Evolutionary conservation across 2,888 invertebrate genomes (phyloP).

Genomic region (Drosophila testacea): DNA sequence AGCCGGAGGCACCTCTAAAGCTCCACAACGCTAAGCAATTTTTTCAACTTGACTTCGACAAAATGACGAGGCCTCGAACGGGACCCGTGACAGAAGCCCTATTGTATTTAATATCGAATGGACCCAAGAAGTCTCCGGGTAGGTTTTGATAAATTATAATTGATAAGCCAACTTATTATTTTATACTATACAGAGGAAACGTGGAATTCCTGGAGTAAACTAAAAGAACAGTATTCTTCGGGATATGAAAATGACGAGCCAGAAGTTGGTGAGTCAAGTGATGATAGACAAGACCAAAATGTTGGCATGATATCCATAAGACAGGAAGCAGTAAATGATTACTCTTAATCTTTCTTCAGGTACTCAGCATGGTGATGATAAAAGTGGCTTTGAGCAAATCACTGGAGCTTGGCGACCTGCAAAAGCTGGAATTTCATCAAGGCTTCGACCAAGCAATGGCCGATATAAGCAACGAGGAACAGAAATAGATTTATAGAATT

Average conservation of each 20-base stretch:
- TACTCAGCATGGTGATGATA: slow-evolving; percentile 1
- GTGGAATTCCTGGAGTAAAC: background rate
- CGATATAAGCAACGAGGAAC: slow-evolving; percentile 14
- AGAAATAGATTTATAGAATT: slow-evolving; percentile 1
- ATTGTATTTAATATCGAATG: slow-evolving; percentile 40
- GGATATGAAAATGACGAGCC: slow-evolving; percentile 24
- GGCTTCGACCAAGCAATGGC: slow-evolving; percentile 24
- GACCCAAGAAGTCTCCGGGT: slow-evolving; percentile 9
- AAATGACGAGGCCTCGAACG: slow-evolving; percentile 44
- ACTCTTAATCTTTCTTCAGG: slow-evolving; percentile 1
- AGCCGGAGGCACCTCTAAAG: slow-evolving; percentile 28
- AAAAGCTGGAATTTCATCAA: slow-evolving; percentile 14
- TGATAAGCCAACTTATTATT: background rate
- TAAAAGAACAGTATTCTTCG: slow-evolving; percentile 31
- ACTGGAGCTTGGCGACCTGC: slow-evolving; percentile 27
- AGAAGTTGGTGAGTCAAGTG: background rate
- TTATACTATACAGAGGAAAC: slow-evolving; percentile 1
- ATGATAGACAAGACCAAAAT: background rate
- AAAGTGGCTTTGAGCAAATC: slow-evolving; percentile 23
- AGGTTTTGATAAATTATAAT: background rate
- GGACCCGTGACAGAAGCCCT: slow-evolving; percentile 66
- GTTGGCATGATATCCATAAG: slow-evolving; percentile 3
- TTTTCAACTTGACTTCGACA: slow-evolving; percentile 57
- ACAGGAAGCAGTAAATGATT: background rate
- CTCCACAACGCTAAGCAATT: slow-evolving; percentile 52